Percentiles rank a stretch among this genome's conserved stretches.
phyloP scores from a whole-genome alignment of 2,888 invertebrate species.

The Leucozona laternaria region DNA sequence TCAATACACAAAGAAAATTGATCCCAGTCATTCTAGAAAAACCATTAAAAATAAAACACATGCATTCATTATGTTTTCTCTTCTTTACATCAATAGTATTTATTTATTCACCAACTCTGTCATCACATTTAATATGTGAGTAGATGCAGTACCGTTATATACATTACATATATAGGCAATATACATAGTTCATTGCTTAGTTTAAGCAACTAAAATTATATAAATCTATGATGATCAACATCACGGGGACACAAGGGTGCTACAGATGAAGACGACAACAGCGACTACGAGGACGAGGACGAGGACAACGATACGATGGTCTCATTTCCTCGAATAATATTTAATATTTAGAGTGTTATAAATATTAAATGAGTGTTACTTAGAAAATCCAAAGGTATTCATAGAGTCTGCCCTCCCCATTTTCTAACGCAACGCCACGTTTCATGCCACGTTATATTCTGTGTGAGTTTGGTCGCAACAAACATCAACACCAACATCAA shows the following conservation, averaged over 20 bases:
- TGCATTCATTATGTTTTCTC: conserved; percentile 10
- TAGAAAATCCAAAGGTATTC: conserved; percentile 83
- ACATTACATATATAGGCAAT: not conserved
- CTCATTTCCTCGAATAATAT: conserved; percentile 81
- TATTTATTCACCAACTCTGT: conserved; percentile 17
- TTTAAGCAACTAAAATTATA: conserved; percentile 55
- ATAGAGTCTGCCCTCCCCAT: conserved; percentile 73
- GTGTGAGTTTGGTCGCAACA: conserved; percentile 64
- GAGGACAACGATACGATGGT: conserved; percentile 36
- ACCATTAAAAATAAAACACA: conserved; percentile 1
- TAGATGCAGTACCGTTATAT: not conserved
- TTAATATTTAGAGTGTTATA: conserved; percentile 84
- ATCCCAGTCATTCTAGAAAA: not conserved
- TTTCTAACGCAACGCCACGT: conserved; percentile 64
- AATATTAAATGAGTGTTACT: conserved; percentile 84
- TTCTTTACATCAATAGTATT: not conserved
- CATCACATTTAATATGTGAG: conserved; percentile 6
- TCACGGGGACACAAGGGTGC: conserved; percentile 21
- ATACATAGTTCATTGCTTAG: conserved; percentile 53
- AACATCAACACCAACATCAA: conserved; percentile 59
- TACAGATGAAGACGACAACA: not conserved
- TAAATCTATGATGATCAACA: conserved; percentile 7
- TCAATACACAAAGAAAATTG: not conserved
- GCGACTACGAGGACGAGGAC: conserved; percentile 8
- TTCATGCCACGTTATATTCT: conserved; percentile 8